Conservation (phyloP, 2,113 vertebrate genomes). For the Chunga burmeisteri region DNA sequence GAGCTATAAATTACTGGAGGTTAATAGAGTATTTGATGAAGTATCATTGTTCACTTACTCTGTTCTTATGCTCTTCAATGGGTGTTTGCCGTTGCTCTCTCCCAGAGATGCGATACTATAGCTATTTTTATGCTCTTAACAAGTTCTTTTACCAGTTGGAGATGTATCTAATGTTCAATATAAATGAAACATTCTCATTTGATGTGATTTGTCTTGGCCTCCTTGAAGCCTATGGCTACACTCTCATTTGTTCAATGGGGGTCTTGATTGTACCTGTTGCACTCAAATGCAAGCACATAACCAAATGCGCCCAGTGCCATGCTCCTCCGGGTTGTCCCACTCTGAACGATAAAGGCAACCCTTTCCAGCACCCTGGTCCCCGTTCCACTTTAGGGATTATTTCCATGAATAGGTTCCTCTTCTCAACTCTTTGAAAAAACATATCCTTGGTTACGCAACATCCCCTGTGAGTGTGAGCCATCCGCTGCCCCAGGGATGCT, state of each 20-base stretch:
- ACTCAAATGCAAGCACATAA: accelerated
- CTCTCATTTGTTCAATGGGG: neutral
- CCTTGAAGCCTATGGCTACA: neutral
- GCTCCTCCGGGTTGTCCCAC: neutral
- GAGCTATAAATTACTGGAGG: constrained; percentile 46
- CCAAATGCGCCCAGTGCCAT: accelerated
- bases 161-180: neutral
- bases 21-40: constrained; percentile 55
- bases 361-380: neutral
- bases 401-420: neutral
- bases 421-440: neutral
- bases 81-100: neutral
- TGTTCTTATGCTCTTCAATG: neutral
- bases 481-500: neutral
- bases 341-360: neutral
- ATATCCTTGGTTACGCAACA: neutral
- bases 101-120: neutral
- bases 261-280: neutral
- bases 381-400: accelerated
- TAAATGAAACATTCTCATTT: neutral
- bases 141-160: neutral
- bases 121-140: neutral
- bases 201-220: neutral
- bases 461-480: accelerated
- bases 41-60: neutral